Evolutionary conservation across 30 jellyfish, hydroid and myxozoan genomes (phyloP), one percentile per base, ranked within the genome.

Genomic region (Phacellophora camtschatica): DNA sequence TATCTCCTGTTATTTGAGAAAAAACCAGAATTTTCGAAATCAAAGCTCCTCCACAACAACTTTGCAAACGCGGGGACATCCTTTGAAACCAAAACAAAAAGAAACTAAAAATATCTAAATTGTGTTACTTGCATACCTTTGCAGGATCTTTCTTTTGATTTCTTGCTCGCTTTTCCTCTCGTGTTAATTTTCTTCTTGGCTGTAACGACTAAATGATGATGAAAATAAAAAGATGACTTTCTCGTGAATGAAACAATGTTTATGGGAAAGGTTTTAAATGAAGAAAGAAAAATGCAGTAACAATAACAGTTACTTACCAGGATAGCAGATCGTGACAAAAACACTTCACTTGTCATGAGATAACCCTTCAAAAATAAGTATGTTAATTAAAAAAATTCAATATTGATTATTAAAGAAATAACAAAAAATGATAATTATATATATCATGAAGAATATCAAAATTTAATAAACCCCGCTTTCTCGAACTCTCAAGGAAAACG

Each of bases 121-220:
- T 18, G 22, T 18, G 7, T 29, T n/a, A 65, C 15, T 3, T 18
- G 27, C 9, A 65, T 12, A 66, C 83, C 84, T 66, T 79, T 9
- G 62, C 65, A 13, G 43, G 32, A 30, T 63, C 83, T 36, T 55
- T 50, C 27, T 58, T 76, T 10, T 35, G 71, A 58, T 30, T 54
- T 22, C 28, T 76, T 12, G 88, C 80, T 12, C 63, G 30, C 25
- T 30, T 76, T 45, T 76, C 88, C 35, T 76, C 88, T 23, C 53
- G 27, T 42, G 88, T 76, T 18, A 36, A 5, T 58, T 59, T 76
- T 59, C 45, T 76, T 66, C 62, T 42, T 61, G 74, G 88, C 4
- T 15, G 71, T 13, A 20, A 61, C 6, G 80, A 36, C 88, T 76
- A 23, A n/a, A 39, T n/a, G 41, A 39, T 6, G 7, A 39, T 13